Conservation (phyloP, 2,113 vertebrate species). For the Alectura lathami region DNA sequence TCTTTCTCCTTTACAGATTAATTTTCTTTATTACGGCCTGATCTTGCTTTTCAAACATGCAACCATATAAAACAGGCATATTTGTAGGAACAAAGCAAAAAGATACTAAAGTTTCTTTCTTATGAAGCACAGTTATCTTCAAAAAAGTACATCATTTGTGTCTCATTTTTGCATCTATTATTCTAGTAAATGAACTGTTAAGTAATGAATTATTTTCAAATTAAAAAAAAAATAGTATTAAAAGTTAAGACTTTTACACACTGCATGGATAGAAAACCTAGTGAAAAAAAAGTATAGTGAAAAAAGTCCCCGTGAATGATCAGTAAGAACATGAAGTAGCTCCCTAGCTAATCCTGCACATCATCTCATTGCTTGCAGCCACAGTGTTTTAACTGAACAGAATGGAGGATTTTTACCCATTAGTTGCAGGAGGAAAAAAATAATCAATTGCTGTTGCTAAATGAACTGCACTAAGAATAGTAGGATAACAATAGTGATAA, state of each 20-base stretch:
- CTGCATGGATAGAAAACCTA: neutral
- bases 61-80: neutral
- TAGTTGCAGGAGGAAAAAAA: neutral
- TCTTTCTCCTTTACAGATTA: neutral
- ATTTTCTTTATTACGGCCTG: neutral
- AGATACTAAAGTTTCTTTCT: neutral
- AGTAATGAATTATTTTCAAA: neutral
- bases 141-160: neutral
- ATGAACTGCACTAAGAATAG: neutral
- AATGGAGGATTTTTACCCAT: neutral
- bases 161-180: neutral
- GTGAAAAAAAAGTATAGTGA: rapidly evolving
- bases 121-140: neutral
- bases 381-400: neutral
- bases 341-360: neutral
- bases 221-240: neutral
- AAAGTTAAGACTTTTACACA: neutral
- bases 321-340: neutral
- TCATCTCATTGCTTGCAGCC: neutral
- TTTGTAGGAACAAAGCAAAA: neutral
- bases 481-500: neutral
- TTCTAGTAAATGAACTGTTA: neutral
- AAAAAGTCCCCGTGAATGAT: neutral
- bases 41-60: neutral
- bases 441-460: neutral